Base-by-base conservation (phyloP, 2,797 vertebrate species). In the Xenopus petersii region DNA sequence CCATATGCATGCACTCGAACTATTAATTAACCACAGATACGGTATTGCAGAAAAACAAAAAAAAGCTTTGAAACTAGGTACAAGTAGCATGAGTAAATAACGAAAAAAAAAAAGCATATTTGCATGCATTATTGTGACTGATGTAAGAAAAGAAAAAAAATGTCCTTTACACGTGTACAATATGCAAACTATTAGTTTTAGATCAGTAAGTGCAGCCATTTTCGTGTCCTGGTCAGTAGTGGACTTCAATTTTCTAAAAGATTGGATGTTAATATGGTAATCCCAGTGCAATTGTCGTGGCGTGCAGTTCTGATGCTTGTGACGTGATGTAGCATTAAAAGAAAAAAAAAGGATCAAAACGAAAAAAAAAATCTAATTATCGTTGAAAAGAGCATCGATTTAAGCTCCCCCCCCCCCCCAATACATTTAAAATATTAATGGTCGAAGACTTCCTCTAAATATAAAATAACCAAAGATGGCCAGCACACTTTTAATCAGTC, bases 51-150 rank as follows among this genome's bases (percentile, higher is more conserved):
- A 91, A 83, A 62, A 67, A 24, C 55, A 83, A 71, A 83, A 84
- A 87, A 85, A 88, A 88, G 87, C 64, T 70, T 91, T 86, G 89
- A 93, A 86, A 88, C 87, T 93, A 93, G 87, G 86, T 79, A 79
- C 77, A 74, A 21, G 62, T 96, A 96, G 96, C 95, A 97, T 97
- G 95, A 94, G 87, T 89, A 88, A 91, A 93, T 89, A 85, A 89
- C 89, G 89, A 51, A 89, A 30, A 90, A 92, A 92, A 51, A 42
- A 93, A 84, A 91, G 83, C 87, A 88, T 88, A 94, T 91, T 96
- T 93, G 96, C 96, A 99, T 98, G 96, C 92, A 83, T 96, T 90
- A 85, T 91, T 95, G 95, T 98, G 93, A 93, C 92, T 93, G 89
- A 90, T 91, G 93, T 94, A 83, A 88, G 15, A 51, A 51, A 51